phyloP scores from a whole-genome alignment of 2,888 invertebrate species.

The Oxyteleia sp. region DNA sequence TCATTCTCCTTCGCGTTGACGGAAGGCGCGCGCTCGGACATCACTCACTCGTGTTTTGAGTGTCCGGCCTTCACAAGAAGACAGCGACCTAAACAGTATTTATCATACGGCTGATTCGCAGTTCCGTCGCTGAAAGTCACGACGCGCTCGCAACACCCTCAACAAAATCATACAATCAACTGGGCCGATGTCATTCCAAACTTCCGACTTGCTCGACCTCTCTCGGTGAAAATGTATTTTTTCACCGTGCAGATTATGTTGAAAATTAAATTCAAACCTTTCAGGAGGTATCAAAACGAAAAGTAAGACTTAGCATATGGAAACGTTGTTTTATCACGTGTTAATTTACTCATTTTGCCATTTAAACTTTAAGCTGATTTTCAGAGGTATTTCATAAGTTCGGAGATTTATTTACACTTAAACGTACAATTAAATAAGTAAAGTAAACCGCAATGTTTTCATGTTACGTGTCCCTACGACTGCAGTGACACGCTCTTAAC shows the following conservation, averaged over 20 bases:
- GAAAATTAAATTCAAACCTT: conserved; percentile 14
- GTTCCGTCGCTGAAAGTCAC: conserved; percentile 84
- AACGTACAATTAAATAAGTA: too few relatives aligned
- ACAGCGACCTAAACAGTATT: conserved; percentile 83
- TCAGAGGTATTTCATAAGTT: too few relatives aligned
- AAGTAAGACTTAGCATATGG: too few relatives aligned
- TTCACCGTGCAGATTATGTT: conserved; percentile 9
- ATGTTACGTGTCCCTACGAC: too few relatives aligned
- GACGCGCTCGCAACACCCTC: conserved; percentile 33
- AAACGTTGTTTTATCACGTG: too few relatives aligned
- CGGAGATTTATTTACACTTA: too few relatives aligned
- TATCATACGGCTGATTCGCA: conserved; percentile 84
- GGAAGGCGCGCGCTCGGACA: conserved; percentile 86
- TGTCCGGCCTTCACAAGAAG: conserved; percentile 77
- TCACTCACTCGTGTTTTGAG: conserved; percentile 83
- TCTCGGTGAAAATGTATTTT: conserved; percentile 34
- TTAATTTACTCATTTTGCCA: too few relatives aligned
- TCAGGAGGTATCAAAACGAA: too few relatives aligned
- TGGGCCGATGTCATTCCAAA: conserved; percentile 24
- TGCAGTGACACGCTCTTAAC: conserved; percentile 30
- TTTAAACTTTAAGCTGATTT: too few relatives aligned
- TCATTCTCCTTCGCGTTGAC: conserved; percentile 87
- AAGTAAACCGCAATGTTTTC: too few relatives aligned
- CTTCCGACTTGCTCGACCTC: not conserved
- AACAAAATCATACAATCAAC: conserved; percentile 1